Conservation (phyloP, 2,113 vertebrate genomes). For the Eleginops maclovinus region DNA sequence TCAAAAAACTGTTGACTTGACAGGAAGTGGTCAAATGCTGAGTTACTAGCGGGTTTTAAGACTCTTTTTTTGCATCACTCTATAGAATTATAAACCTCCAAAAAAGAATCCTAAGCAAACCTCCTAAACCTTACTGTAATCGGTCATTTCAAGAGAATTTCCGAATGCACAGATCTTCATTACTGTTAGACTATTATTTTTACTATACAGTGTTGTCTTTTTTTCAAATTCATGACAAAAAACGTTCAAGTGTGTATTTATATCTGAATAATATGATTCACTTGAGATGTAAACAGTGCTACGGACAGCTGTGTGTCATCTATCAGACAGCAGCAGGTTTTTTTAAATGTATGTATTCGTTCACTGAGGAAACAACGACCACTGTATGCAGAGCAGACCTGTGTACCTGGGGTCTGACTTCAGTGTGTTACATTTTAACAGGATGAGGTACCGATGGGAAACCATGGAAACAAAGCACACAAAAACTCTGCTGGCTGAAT, state of each 20-base stretch:
- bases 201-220: background rate
- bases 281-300: background rate
- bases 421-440: conserved; percentile 51
- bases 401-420: conserved; percentile 36
- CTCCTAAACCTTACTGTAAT: background rate
- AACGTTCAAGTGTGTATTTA: background rate
- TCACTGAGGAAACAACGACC: conserved; percentile 1
- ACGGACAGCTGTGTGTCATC: background rate
- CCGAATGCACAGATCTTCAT: background rate
- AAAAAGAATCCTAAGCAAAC: no score
- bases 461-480: conserved; percentile 75
- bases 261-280: background rate
- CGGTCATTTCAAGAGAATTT: background rate
- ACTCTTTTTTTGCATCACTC: no score
- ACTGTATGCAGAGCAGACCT: background rate
- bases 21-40: no score
- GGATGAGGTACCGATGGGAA: conserved; percentile 60
- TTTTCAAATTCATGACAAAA: background rate
- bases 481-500: conserved; percentile 62
- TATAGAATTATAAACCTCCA: no score
- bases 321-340: background rate
- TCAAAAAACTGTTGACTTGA: no score
- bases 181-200: background rate
- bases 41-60: no score
- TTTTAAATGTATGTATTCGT: background rate